A percentile compares a stretch with the other conserved stretches of the same genome.
Evolutionary conservation across 2,113 vertebrate genomes (phyloP).

Genomic region (Esox niger): DNA sequence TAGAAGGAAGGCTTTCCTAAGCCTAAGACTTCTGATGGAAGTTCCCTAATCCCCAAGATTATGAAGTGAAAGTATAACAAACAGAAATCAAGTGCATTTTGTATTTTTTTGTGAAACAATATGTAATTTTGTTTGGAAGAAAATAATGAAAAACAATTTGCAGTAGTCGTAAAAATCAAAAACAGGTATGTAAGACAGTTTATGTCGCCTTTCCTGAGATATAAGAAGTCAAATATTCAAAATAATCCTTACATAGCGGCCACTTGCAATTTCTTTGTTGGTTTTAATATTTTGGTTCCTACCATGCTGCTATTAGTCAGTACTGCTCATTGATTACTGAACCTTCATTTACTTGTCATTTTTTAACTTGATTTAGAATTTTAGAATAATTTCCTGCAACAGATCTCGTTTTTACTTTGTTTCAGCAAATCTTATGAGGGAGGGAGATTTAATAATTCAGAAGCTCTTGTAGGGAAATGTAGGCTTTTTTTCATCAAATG

Average conservation of each 20-base stretch:
- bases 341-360: conserved; percentile 43
- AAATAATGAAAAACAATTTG: too few species aligned
- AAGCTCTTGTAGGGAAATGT: conserved; percentile 59
- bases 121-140: too few species aligned
- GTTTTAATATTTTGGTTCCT: conserved; percentile 38
- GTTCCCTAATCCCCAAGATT: too few species aligned
- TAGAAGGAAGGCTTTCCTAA: conserved; percentile 18
- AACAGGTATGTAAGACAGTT: conserved; percentile 5
- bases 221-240: background rate
- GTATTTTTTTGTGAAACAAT: too few species aligned
- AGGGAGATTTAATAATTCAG: conserved; percentile 51
- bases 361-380: conserved; percentile 56
- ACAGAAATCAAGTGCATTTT: too few species aligned
- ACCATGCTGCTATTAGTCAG: conserved; percentile 61
- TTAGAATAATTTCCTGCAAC: conserved; percentile 62
- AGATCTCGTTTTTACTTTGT: conserved; percentile 55
- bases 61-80: too few species aligned
- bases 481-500: conserved; percentile 49
- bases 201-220: background rate
- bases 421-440: conserved; percentile 47
- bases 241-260: conserved; percentile 39
- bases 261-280: conserved; percentile 53
- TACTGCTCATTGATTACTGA: conserved; percentile 51
- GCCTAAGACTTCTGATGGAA: conserved; percentile 10
- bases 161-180: too few species aligned